phyloP scores from a whole-genome alignment of 2,888 invertebrate species.

The Chalcosyrphus nemorum region DNA sequence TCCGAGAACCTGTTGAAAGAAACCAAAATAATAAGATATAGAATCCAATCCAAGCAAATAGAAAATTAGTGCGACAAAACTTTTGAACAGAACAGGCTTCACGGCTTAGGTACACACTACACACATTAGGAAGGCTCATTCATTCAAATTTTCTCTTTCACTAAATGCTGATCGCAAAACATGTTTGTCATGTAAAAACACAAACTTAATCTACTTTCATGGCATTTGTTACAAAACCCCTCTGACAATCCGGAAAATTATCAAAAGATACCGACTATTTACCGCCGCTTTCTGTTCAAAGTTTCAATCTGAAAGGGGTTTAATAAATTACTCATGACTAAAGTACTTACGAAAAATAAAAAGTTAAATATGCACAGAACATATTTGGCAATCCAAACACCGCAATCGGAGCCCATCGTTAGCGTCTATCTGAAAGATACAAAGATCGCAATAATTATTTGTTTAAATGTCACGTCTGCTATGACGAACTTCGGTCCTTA shows the following conservation, averaged over 20 bases:
- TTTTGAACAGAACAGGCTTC: background rate
- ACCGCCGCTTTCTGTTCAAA: background rate
- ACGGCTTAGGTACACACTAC: background rate
- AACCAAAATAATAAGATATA: slow-evolving; percentile 3
- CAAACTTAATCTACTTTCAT: background rate
- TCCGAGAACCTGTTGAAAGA: slow-evolving; percentile 82
- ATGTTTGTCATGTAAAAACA: background rate
- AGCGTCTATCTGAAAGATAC: slow-evolving; percentile 49
- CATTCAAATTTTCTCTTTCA: background rate
- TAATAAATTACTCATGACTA: background rate
- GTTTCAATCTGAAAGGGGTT: background rate
- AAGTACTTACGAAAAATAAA: slow-evolving; percentile 87
- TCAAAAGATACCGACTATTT: background rate
- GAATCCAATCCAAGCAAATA: slow-evolving; percentile 14
- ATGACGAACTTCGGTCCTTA: background rate
- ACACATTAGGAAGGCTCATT: background rate
- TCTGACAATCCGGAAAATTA: background rate
- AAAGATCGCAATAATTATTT: background rate
- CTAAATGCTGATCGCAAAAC: background rate
- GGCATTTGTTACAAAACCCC: background rate
- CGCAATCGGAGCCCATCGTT: slow-evolving; percentile 83
- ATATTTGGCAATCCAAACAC: slow-evolving; percentile 87
- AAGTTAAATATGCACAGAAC: slow-evolving; percentile 88
- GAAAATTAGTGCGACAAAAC: background rate
- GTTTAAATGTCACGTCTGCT: slow-evolving; percentile 2